Conservation (phyloP, 2,888 invertebrate species). For the Epinotia brunnichana region DNA sequence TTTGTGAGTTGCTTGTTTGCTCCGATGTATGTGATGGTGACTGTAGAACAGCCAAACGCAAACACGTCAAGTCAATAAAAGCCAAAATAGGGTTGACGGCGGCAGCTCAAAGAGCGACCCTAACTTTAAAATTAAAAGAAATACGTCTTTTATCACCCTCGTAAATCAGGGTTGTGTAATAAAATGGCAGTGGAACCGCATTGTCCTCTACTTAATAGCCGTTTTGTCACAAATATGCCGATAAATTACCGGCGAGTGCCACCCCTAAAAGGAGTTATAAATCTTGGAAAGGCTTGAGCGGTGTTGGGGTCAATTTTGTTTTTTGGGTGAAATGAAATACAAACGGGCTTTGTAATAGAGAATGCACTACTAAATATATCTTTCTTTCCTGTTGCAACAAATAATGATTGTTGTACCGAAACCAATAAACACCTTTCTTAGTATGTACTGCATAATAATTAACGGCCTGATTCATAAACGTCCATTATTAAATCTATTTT, state of each 20-base stretch:
- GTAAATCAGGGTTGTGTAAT: slow-evolving; percentile 53
- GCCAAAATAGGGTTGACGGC: slow-evolving; percentile 46
- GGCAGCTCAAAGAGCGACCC: slow-evolving; percentile 44
- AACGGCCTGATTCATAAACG: too few species aligned
- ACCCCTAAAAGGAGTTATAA: slow-evolving; percentile 50
- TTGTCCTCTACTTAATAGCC: slow-evolving; percentile 61
- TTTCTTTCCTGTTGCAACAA: slow-evolving; percentile 27
- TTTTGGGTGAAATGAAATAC: slow-evolving; percentile 39
- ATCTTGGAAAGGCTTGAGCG: slow-evolving; percentile 46
- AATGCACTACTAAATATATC: slow-evolving; percentile 17
- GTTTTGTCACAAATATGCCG: slow-evolving; percentile 74
- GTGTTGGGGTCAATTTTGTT: slow-evolving; percentile 37
- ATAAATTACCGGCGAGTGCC: slow-evolving; percentile 66
- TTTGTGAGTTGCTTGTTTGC: too few species aligned
- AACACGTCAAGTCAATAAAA: slow-evolving; percentile 40
- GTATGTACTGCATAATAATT: too few species aligned
- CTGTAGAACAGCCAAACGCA: slow-evolving; percentile 1
- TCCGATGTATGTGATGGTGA: too few species aligned
- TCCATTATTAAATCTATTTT: too few species aligned
- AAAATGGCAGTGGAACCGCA: slow-evolving; percentile 43
- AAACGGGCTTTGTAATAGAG: slow-evolving; percentile 31
- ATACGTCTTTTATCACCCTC: slow-evolving; percentile 48
- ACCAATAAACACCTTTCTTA: slow-evolving; percentile 6
- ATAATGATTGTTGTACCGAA: slow-evolving; percentile 8
- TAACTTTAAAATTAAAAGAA: slow-evolving; percentile 48